Conservation (phyloP, 1,140 invertebrate genomes). For the Zaprionus kolodkinae region DNA sequence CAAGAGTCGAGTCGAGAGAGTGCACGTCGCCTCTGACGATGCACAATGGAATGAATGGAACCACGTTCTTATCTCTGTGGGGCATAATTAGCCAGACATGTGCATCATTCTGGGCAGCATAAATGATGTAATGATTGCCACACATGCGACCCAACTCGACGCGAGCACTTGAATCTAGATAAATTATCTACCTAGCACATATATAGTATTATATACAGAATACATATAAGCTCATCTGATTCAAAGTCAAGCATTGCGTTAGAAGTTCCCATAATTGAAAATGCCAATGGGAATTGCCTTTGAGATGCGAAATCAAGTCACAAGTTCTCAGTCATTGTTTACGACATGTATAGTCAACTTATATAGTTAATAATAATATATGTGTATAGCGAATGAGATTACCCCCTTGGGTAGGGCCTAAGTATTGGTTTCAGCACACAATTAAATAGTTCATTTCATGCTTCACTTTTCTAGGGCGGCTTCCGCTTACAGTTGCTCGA, state of each 20-base stretch:
- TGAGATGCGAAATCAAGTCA: conserved; percentile 54
- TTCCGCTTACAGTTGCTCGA: conserved; percentile 94
- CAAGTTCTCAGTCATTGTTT: conserved; percentile 80
- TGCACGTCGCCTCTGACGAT: not conserved
- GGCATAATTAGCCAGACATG: conserved; percentile 57
- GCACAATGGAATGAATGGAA: conserved; percentile 16
- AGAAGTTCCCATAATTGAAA: conserved; percentile 69
- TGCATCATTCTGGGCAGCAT: conserved; percentile 35
- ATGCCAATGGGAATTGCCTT: conserved; percentile 40
- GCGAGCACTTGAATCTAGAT: conserved; percentile 7
- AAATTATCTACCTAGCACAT: conserved; percentile 4
- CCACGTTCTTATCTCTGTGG: conserved; percentile 53
- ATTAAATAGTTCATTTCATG: conserved; percentile 41
- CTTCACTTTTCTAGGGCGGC: conserved; percentile 89
- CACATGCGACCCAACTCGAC: conserved; percentile 61
- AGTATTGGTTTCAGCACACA: conserved; percentile 14
- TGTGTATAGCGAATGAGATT: too few species aligned
- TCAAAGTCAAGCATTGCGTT: conserved; percentile 64
- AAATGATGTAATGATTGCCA: conserved; percentile 61
- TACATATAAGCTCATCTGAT: not conserved
- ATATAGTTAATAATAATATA: not conserved
- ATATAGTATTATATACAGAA: conserved; percentile 3
- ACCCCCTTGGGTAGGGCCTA: not conserved
- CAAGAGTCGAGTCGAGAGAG: not conserved
- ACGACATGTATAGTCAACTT: conserved; percentile 25